Percentiles rank a stretch among this genome's conserved stretches.
phyloP scores from a whole-genome alignment of 1,140 invertebrate species.

The Aphidius ervi region DNA sequence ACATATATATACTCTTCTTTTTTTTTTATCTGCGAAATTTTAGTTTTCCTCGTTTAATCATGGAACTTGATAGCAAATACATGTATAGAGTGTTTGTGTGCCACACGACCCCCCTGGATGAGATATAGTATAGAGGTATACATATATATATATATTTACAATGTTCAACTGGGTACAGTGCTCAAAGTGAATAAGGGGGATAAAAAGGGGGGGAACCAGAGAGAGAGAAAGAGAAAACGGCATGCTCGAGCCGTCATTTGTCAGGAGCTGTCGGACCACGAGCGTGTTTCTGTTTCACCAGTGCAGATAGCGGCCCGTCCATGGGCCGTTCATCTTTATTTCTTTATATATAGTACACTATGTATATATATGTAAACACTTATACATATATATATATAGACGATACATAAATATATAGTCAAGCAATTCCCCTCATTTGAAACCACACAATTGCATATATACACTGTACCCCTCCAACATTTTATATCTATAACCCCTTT shows the following conservation, averaged over 20 bases:
- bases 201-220: conserved; percentile 15
- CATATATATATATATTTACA: no score
- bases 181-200: conserved; percentile 7
- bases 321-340: conserved; percentile 54
- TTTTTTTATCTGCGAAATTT: conserved; percentile 41
- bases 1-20: neutral
- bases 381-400: no score
- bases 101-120: conserved; percentile 19
- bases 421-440: conserved; percentile 16
- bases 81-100: neutral
- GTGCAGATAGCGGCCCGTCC: conserved; percentile 52
- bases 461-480: conserved; percentile 13
- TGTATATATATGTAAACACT: no score
- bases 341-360: conserved; percentile 35
- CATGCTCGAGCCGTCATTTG: conserved; percentile 52
- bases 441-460: conserved; percentile 11
- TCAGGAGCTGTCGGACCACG: conserved; percentile 53
- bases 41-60: conserved; percentile 50
- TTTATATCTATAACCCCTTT: conserved; percentile 20
- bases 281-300: conserved; percentile 53
- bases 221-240: conserved; percentile 4
- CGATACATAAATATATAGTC: no score
- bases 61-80: conserved; percentile 25
- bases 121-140: conserved; percentile 19
- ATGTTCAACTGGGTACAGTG: no score